Base-by-base conservation (phyloP, 2,888 invertebrate genomes). In the Crocallis elinguaria region DNA sequence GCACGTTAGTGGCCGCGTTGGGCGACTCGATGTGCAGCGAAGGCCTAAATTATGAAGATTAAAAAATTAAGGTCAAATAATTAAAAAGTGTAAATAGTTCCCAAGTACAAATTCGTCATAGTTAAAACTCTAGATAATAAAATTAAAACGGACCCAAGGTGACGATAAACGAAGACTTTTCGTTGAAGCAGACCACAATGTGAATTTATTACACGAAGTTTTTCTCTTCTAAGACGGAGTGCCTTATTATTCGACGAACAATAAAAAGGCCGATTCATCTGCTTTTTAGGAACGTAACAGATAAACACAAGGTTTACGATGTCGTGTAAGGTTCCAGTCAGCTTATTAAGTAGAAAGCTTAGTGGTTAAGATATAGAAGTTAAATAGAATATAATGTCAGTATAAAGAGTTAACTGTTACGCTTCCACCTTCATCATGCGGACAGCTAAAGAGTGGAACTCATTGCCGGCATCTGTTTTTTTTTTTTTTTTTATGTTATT, bases 251-350 rank as follows among this genome's bases (percentile, higher is more conserved):
- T 29, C 27, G 42, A 52, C 57, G 60, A 63, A 57, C 55, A 49
- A 41, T 56, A 71, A 67, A 67, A 60, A 60, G 45, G 50, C 49
- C 41, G 55, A 65, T 68, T 75, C 73, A 71, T 73, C 67, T 74
- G 60, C 44, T 62, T 57, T 50, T 66, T 58, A 56, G 41, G 51
- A 54, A 68, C 59, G 69, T 66, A 65, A 58, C 58, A 53, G 69
- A 74, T 72, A 73, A 74, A 72, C 67, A 56, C 57, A 67, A 59
- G 63, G 62, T 79, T 82, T 79, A 82, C 75, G 79, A 78, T 49
- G 62, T 60, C 67, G 61, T 72, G 73, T 79, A 78, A 75, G 77
- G 44, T 57, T 35, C 56, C 57, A 56, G 60, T 61, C 59, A 62
- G 63, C 61, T 66, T 66, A 64, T 66, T 62, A 67, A 48, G 60